Evolutionary conservation across 2,113 vertebrate genomes (phyloP).

Genomic region (Saccopteryx bilineata): DNA sequence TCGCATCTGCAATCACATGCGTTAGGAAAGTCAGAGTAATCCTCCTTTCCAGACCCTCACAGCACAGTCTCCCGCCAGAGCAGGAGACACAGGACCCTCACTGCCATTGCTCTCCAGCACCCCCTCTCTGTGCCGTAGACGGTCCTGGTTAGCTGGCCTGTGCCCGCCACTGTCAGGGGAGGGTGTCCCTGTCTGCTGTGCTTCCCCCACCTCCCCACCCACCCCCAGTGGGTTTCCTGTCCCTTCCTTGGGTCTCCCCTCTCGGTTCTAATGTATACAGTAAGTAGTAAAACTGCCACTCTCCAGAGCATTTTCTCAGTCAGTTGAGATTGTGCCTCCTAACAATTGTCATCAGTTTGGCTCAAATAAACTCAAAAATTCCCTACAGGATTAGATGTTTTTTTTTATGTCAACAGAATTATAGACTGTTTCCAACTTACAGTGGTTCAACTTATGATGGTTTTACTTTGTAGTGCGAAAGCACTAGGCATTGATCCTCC

Average conservation of each 20-base stretch:
- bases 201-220: neutral
- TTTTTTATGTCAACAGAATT: neutral
- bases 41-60: neutral
- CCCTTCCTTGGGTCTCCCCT: neutral
- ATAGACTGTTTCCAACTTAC: neutral
- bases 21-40: neutral
- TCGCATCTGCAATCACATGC: neutral
- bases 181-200: neutral
- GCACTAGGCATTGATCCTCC: no score
- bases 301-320: neutral
- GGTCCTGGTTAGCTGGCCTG: neutral
- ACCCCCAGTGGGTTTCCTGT: neutral
- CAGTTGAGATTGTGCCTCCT: neutral
- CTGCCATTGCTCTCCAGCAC: neutral
- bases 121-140: neutral
- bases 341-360: neutral
- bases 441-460: neutral
- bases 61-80: neutral
- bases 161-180: neutral
- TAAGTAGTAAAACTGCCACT: neutral
- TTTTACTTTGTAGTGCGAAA: neutral
- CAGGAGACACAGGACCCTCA: neutral
- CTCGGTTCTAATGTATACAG: neutral
- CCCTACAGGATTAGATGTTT: neutral
- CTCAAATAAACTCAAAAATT: neutral